These are phyloP conservation scores for Lepilemur septentrionalis DNA, from an alignment of 2,797 vertebrate species.

Conservation along the genomic window DNA sequence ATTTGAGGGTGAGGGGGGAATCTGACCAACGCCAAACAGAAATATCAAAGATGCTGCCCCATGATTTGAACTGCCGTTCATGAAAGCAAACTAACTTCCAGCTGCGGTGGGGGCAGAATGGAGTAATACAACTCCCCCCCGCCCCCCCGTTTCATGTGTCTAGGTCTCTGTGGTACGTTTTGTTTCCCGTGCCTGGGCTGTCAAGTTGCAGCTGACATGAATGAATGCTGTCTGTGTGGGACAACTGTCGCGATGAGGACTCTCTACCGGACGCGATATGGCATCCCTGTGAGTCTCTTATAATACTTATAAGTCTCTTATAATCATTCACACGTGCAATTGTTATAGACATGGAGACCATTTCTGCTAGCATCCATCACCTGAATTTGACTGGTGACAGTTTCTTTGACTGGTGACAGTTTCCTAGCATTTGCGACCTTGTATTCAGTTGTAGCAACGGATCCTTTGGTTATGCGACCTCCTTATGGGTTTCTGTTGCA, in stretches of 20 bases:
- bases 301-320: constrained; percentile 44
- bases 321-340: accelerated
- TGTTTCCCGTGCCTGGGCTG: constrained; percentile 84
- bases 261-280: constrained; percentile 90
- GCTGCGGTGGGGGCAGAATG: background rate
- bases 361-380: background rate
- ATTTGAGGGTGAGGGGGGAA: too few relatives aligned
- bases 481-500: background rate
- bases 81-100: background rate
- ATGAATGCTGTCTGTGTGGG: constrained; percentile 90
- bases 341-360: background rate
- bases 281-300: constrained; percentile 85
- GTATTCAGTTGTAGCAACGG: background rate
- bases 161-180: constrained; percentile 84
- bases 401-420: background rate
- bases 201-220: constrained; percentile 87
- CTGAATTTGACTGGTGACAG: background rate
- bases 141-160: background rate
- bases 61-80: accelerated
- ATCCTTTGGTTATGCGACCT: background rate
- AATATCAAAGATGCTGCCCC: background rate
- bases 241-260: constrained; percentile 83
- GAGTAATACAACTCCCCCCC: background rate
- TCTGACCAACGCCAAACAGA: background rate
- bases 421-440: background rate